phyloP scores from a whole-genome alignment of 2,888 invertebrate genomes.

The Temnothorax ravouxi region DNA sequence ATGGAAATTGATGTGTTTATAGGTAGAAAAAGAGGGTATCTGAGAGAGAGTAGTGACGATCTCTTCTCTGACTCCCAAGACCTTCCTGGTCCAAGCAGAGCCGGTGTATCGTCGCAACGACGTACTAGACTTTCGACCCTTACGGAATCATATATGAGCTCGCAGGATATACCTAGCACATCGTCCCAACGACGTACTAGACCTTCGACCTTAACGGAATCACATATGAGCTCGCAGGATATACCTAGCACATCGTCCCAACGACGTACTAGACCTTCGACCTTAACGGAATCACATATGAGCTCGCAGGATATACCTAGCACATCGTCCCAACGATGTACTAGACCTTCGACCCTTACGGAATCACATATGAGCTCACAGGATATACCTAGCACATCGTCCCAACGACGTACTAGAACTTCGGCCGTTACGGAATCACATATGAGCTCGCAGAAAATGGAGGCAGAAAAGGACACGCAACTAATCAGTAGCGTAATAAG shows the following conservation, averaged over 20 bases:
- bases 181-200: not conserved
- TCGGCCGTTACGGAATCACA: not conserved
- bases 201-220: not conserved
- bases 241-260: not conserved
- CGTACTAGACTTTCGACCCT: not conserved
- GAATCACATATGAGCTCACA: not conserved
- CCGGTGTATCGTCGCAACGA: not conserved
- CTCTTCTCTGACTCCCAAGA: conserved; percentile 11
- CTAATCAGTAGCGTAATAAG: conserved; percentile 74
- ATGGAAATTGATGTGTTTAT: not conserved
- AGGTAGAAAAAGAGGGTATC: conserved; percentile 1
- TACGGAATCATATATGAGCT: not conserved
- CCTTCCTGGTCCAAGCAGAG: conserved; percentile 5
- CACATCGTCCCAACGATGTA: not conserved
- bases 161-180: no score
- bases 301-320: no score
- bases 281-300: not conserved
- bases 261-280: not conserved
- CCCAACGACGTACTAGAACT: not conserved
- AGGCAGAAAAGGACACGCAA: conserved; percentile 67
- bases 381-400: not conserved
- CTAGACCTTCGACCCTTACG: not conserved
- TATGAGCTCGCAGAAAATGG: not conserved
- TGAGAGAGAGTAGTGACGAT: not conserved
- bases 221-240: not conserved